Base-by-base conservation (phyloP, 1,140 invertebrate species). In the Idris sp. region DNA sequence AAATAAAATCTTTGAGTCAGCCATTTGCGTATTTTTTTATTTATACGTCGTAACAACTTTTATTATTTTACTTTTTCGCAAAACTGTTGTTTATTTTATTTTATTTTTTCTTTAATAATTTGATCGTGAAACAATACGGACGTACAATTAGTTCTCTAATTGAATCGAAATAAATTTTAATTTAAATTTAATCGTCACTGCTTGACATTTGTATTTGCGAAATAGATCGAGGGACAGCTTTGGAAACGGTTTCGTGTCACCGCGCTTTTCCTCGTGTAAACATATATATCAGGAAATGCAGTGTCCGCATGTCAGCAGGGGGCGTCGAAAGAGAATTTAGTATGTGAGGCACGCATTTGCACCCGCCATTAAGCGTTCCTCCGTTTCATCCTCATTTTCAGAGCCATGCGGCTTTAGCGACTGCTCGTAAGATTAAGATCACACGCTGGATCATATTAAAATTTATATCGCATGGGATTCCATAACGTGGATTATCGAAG, bases 291-390 rank as follows among this genome's bases (percentile, higher is more conserved):
- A 46, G 31, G 10, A 54, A 46, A 44, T 53, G 59, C 61, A 49
- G 35, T 58, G 53, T 64, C 40, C 58, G 43, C 53, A 33, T 71
- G 30, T 35, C 26, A 51, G 49, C 13, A 18, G 25, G 22, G 31
- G 18, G 26, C 61, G 43, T 68, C 53, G 56, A 54, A 65, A 38
- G 53, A 62, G 51, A 62, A 62, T 53, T 72, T 80, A 82, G 84
- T 84, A 87, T 86, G 85, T 85, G 81, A 83, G 77, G 83, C 85
- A 87, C 84, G 84, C 83, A 81, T 84, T 83, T 80, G 80, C 81
- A 84, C 86, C 82, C 80, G 78, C 81, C 83, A 85, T 86, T 86
- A 86, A 84, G 77, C 79, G 78, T 84, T 85, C 80, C 80, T 78
- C 79, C 81, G 77, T 83, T 82, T 85, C 83, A 79, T 83, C 75